Evolutionary conservation across 2,888 invertebrate species (phyloP).

Genomic region (Hanleya hanleyi): DNA sequence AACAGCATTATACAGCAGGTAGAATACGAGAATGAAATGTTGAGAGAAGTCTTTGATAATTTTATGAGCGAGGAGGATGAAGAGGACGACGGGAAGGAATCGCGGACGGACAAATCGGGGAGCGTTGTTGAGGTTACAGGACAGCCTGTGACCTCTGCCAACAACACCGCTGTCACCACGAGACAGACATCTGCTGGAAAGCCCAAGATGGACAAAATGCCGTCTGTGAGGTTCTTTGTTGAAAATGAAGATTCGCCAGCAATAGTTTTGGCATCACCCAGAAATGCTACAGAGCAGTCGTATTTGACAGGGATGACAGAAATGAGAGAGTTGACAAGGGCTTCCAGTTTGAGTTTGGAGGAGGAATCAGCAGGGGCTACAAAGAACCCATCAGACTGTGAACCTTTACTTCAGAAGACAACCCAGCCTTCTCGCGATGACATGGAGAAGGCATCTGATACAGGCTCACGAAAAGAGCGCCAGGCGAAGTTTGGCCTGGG

Average conservation of each 20-base stretch:
- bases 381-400: not conserved
- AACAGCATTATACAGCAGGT: conserved; percentile 62
- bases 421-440: too few species aligned
- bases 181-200: too few species aligned
- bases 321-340: not conserved
- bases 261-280: not conserved
- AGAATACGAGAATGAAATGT: conserved; percentile 56
- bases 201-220: not conserved
- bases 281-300: not conserved
- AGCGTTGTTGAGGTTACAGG: too few species aligned
- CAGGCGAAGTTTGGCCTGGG: not conserved
- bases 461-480: too few species aligned
- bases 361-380: not conserved
- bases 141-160: not conserved
- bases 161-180: not conserved
- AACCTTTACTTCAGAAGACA: not conserved
- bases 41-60: conserved; percentile 56
- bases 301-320: not conserved
- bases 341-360: not conserved
- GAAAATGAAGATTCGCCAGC: not conserved
- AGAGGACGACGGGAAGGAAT: conserved; percentile 17
- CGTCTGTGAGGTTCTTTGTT: not conserved
- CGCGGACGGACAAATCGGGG: not conserved
- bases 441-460: too few species aligned
- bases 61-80: conserved; percentile 40